phyloP scores from a whole-genome alignment of 2,888 invertebrate species.

The Tenthredo distinguenda region DNA sequence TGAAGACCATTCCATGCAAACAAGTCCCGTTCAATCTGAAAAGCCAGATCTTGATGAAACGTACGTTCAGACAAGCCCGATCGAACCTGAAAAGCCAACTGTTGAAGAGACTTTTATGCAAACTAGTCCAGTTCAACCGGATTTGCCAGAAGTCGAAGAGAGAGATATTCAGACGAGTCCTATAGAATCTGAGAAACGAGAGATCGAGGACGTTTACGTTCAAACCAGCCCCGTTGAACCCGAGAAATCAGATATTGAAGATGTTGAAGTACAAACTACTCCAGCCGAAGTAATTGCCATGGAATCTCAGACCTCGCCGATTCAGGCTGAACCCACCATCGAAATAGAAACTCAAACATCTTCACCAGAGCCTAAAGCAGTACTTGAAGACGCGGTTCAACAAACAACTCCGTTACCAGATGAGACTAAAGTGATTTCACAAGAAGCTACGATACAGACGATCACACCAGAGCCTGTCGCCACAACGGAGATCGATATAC shows the following conservation, averaged over 20 bases:
- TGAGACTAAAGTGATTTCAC: constrained; percentile 67
- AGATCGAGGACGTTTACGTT: constrained; percentile 66
- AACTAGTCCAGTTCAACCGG: constrained; percentile 47
- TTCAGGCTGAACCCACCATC: constrained; percentile 76
- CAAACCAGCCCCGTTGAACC: constrained; percentile 78
- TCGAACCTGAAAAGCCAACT: constrained; percentile 78
- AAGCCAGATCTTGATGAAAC: constrained; percentile 74
- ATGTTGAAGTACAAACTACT: constrained; percentile 57
- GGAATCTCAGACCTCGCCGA: constrained; percentile 63
- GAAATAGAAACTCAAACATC: constrained; percentile 81
- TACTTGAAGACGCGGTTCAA: constrained; percentile 66
- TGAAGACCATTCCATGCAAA: constrained; percentile 79
- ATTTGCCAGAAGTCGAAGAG: constrained; percentile 77
- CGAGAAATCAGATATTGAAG: constrained; percentile 77
- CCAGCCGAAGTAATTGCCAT: constrained; percentile 60
- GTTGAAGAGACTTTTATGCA: constrained; percentile 71
- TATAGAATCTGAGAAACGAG: constrained; percentile 79
- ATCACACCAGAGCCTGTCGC: constrained; percentile 71
- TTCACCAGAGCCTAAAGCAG: constrained; percentile 70
- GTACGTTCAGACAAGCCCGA: constrained; percentile 75
- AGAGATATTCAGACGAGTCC: constrained; percentile 79
- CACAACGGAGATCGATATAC: constrained; percentile 71
- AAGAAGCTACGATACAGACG: constrained; percentile 78
- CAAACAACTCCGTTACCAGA: constrained; percentile 73
- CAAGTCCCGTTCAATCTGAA: constrained; percentile 72